Evolutionary conservation across 2,113 vertebrate genomes (phyloP), one percentile per base, ranked within the genome.

Genomic region (Seriola dumerili): DNA sequence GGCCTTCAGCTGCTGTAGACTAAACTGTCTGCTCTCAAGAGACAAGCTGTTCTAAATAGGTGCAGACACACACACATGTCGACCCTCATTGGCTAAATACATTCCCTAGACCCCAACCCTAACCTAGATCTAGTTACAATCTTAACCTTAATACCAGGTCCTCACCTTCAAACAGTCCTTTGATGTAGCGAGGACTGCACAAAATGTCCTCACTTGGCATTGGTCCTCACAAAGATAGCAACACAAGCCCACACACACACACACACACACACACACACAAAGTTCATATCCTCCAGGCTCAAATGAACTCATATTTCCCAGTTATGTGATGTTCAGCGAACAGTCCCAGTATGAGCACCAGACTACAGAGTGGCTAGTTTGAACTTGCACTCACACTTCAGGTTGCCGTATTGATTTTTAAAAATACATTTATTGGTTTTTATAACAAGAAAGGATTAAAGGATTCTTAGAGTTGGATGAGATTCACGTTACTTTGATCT

Each of bases 1-100:
- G 40, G 23, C 81, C 65, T 78, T 78, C 77, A 72, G 76, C 77
- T 78, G 77, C 80, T 59, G 42, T 29, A 78, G 88, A 66, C 83
- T 48, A 52, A 86, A 50, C 74, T 52, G 67, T 73, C 71, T 73
- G 59, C 67, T 40, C 54, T 40, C 68, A 19, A 29, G 73, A 61
- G 54, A 74, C 50, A 38, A 21, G n/a, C 63, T 77, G 71, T n/a
- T 77, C 62, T 72, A 78, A 78, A 78, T 55, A 74, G 67, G 4
- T 82, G 76, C 1, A 10, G 8, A 54, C 21, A 9, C 62, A 72
- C n/a, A 42, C 6, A n/a, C 6, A 6, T 23, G 38, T 55, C 17
- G n/a, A 44, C 72, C 17, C 40, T 74, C 19, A 63, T 21, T 16
- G 4, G 34, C 34, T 5, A 5, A 36, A 36, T 36, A 6, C 4